Conservation (phyloP, 2,797 vertebrate species). For the Monodelphis domestica region DNA sequence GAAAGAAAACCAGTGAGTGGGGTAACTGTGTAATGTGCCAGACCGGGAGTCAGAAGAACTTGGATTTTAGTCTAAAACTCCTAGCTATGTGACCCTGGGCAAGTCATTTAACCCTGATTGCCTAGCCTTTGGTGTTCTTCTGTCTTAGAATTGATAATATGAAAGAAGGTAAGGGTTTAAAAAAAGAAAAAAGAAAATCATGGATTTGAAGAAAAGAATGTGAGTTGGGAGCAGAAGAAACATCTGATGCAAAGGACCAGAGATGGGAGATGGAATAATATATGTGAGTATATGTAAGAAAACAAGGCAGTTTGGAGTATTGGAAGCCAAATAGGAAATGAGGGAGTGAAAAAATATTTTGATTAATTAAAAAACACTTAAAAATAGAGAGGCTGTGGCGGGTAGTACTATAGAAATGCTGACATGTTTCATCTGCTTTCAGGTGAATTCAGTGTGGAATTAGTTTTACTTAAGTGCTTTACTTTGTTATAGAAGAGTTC, state of each 20-base stretch:
- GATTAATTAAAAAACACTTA: neutral
- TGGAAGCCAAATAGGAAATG: neutral
- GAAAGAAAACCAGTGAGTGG: neutral
- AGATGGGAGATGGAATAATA: neutral
- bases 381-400: neutral
- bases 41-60: too few species aligned
- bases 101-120: too few species aligned
- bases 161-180: too few species aligned
- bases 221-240: neutral
- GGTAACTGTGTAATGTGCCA: too few species aligned
- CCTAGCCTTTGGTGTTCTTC: too few species aligned
- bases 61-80: too few species aligned
- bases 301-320: neutral
- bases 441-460: neutral
- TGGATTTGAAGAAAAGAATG: neutral
- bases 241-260: neutral
- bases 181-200: neutral
- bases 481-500: neutral
- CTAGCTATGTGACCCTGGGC: too few species aligned
- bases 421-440: neutral
- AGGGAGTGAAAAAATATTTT: neutral
- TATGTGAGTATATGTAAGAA: neutral
- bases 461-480: neutral
- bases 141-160: too few species aligned
- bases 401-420: neutral